Percentiles rank a stretch among this genome's conserved stretches.
Conservation (phyloP, 2,888 invertebrate species). For the Amiota communis region DNA sequence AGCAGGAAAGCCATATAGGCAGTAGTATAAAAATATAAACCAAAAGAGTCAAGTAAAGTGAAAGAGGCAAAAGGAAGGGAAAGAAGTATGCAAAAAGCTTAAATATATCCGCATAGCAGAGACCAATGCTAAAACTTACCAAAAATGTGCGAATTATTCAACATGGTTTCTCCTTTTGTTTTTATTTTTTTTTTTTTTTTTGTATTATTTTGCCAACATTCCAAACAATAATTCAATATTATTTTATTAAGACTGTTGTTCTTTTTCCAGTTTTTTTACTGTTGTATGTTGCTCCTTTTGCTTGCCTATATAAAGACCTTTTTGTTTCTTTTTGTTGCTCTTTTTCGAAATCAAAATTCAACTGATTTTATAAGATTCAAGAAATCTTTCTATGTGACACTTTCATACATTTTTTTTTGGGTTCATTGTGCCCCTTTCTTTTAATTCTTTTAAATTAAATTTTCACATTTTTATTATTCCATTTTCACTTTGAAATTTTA, state of each 20-base stretch:
- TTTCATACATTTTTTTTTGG: no score
- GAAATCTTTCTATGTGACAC: no score
- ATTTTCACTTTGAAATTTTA: neutral
- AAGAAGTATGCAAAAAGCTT: no score
- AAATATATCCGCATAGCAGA: no score
- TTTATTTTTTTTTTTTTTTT: no score
- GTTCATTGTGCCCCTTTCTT: neutral
- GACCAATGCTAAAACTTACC: conserved; percentile 48
- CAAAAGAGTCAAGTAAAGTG: neutral
- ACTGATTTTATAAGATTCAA: no score
- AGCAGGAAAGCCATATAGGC: neutral
- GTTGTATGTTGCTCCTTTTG: neutral
- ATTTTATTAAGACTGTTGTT: conserved; percentile 9
- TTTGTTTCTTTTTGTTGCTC: neutral
- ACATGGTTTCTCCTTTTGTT: conserved; percentile 47
- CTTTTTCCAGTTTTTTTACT: neutral
- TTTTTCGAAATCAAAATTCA: neutral
- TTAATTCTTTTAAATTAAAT: neutral
- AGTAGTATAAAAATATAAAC: no score
- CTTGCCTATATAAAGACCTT: neutral
- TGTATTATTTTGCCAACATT: conserved; percentile 13
- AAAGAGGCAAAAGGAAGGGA: neutral
- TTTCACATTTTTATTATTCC: conserved; percentile 2
- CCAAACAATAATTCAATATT: conserved; percentile 29
- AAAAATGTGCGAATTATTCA: conserved; percentile 49